Base-by-base conservation (phyloP, 1,140 invertebrate genomes). In the Lordiphosa clarofinis region DNA sequence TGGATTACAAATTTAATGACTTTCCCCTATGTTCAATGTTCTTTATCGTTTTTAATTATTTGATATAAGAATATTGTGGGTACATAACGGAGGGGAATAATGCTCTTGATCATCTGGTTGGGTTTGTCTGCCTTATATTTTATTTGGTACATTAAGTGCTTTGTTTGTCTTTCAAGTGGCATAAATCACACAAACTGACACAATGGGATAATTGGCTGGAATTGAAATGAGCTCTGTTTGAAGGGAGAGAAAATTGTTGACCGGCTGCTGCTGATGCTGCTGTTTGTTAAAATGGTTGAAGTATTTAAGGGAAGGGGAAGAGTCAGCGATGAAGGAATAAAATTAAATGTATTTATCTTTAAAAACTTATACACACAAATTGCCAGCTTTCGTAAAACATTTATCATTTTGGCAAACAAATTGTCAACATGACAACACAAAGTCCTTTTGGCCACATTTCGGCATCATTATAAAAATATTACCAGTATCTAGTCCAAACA, bases 381-480 rank as follows among this genome's bases (percentile, higher is more conserved):
- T 63, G 56, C 50, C 64, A 67, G 53, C 56, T 53, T 62, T 46
- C 31, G 43, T 48, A 38, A 70, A 62, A 56, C 59, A 73, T 84
- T 69, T 64, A 82, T 75, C 50, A 84, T 60, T 33, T 37, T 55
- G 35, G 37, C 52, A 56, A 50, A 73, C 72, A 76, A 81, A 82
- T 82, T 73, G 68, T 78, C 63, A 69, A 63, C 56, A 64, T 60
- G 44, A 57, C 69, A 46, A 28, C 43, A 31, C 43, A 9, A 1
- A 21, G 8, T 44, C 21, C 21, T 46, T 48, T 62, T 47, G 52
- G 42, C 40, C 55, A 47, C 56, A 69, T 46, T 49, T 53, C 35
- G 39, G 67, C 56, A 71, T 62, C 60, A 84, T 81, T 81, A 81
- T 75, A 81, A 72, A 82, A 81, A 81, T 81, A 82, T 81, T 81